Conservation (phyloP, 2,888 invertebrate genomes). For the Nephrocerus scutellatus region DNA sequence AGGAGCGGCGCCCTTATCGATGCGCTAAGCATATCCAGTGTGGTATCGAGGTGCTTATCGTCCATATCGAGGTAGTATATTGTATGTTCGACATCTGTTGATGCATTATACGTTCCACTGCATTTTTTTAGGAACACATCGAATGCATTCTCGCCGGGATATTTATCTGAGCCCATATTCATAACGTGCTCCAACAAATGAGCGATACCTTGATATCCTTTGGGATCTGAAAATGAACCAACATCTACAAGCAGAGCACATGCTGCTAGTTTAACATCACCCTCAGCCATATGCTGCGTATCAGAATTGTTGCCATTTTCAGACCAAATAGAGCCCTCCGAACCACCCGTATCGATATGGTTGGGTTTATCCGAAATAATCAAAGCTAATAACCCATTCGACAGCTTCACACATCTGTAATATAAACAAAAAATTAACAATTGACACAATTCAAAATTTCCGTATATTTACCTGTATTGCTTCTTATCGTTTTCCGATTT, state of each 20-base stretch:
- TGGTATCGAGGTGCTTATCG: conserved; percentile 66
- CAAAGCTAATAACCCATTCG: conserved; percentile 66
- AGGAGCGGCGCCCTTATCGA: conserved; percentile 82
- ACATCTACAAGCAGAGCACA: conserved; percentile 69
- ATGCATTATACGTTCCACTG: conserved; percentile 81
- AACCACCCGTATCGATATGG: too few relatives aligned
- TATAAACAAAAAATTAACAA: neutral
- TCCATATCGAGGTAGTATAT: conserved; percentile 85
- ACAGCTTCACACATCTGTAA: conserved; percentile 55
- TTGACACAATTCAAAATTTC: neutral
- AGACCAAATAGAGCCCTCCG: conserved; percentile 20
- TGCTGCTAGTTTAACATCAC: conserved; percentile 55
- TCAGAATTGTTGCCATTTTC: conserved; percentile 27
- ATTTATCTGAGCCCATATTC: conserved; percentile 89
- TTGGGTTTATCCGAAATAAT: conserved; percentile 72
- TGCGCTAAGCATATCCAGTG: conserved; percentile 78
- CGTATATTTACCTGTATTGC: conserved; percentile 58
- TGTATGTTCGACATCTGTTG: conserved; percentile 80
- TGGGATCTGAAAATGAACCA: conserved; percentile 73
- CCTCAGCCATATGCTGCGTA: conserved; percentile 27
- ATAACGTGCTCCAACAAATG: conserved; percentile 88
- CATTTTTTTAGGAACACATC: conserved; percentile 74
- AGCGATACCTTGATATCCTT: conserved; percentile 71
- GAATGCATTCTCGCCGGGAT: conserved; percentile 77
- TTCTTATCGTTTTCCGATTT: conserved; percentile 74